Base-by-base conservation (phyloP, 2,888 invertebrate species). In the Acleris laterana region DNA sequence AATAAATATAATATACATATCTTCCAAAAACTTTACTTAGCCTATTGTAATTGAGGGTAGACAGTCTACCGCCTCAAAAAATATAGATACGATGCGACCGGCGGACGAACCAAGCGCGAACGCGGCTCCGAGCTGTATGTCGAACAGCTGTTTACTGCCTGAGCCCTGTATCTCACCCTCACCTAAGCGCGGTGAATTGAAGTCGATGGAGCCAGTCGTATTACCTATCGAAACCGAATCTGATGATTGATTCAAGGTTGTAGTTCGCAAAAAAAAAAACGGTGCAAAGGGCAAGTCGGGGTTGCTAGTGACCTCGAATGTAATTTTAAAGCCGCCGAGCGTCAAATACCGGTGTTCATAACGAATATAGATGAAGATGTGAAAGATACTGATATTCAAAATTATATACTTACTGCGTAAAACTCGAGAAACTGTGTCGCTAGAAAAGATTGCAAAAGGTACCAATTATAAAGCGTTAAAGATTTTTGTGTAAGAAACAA, bases 241-340 rank as follows among this genome's bases (percentile, higher is more conserved):
- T 19, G 55, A 55, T 3, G 11, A 42, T 19, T 4, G 4, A 20
- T 55, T 13, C 16, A 19, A 55, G 19, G 42, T 9, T 5, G 42
- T 55, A 16, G 20, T 13, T 42, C 20, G 42, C 19, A 38, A 6
- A 5, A 55, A 55, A 20, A 55, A 16, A 2, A 44, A 22, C 20
- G 9, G 11, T 48, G 16, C 17, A 60, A 51, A 25, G 48, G 48
- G n/a, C n/a, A 48, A 48, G 9, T 48, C 7, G 48, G 48, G n/a
- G 48, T 19, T 19, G 48, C 48, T 17, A 48, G 17, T 19, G 48
- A 48, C n/a, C 19, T 5, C 17, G 48, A 48, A 19, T 17, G 50
- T 19, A 53, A 53, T 5, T 62, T 62, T 28, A 62, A 62, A 53
- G 62, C 62, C 1, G 62, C 62, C 17, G 62, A 62, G 19, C 44